Evolutionary conservation across 2,888 invertebrate species (phyloP).

Genomic region (Incurvaria masculella): DNA sequence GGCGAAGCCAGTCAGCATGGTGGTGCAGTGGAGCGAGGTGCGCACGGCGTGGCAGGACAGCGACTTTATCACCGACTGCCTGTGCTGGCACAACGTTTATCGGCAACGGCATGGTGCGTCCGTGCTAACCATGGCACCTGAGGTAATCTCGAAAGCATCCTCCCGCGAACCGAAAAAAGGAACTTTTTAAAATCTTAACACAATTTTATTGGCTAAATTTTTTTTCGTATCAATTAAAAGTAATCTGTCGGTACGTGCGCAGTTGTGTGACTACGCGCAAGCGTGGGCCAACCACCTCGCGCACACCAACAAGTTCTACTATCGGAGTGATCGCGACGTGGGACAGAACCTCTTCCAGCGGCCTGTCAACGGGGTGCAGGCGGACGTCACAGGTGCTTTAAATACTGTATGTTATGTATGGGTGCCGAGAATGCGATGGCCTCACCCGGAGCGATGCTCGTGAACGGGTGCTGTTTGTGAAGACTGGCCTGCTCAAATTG

Average conservation of each 20-base stretch:
- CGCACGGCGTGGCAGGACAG: slow-evolving; percentile 76
- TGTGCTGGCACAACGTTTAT: slow-evolving; percentile 83
- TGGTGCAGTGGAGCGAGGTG: slow-evolving; percentile 66
- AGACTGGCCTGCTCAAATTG: no score
- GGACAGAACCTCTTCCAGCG: slow-evolving; percentile 80
- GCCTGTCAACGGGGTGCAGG: slow-evolving; percentile 63
- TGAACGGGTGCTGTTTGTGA: no score
- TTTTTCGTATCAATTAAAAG: no score
- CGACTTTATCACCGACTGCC: slow-evolving; percentile 76
- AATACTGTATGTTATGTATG: no score
- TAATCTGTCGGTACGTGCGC: no score
- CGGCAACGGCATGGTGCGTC: slow-evolving; percentile 72
- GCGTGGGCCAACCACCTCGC: slow-evolving; percentile 87
- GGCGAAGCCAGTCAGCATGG: slow-evolving; percentile 66
- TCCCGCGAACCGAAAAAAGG: no score
- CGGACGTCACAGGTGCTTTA: slow-evolving; percentile 64
- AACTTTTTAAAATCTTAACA: no score
- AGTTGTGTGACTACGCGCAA: slow-evolving; percentile 79
- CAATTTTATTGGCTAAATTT: no score
- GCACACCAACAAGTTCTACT: slow-evolving; percentile 74
- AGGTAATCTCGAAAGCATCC: no score
- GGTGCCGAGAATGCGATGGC: no score
- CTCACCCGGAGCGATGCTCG: no score
- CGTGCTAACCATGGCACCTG: slow-evolving; percentile 69
- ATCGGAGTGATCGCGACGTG: slow-evolving; percentile 71